These are phyloP conservation scores for Alouatta palliata DNA, from an alignment of 2,113 vertebrate genomes.

Conservation along the genomic window DNA sequence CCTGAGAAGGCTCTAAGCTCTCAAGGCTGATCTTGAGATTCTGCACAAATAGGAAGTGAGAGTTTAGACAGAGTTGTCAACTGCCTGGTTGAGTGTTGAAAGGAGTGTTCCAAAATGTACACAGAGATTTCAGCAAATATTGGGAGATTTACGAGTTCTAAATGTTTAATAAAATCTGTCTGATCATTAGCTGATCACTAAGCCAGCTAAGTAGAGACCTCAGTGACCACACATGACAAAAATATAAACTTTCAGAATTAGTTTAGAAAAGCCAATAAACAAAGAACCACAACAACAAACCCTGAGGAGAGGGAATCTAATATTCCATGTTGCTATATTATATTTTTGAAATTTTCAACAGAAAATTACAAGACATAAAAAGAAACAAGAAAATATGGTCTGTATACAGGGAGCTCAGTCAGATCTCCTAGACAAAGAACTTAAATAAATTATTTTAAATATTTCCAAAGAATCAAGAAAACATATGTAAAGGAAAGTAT, in stretches of 20 bases:
- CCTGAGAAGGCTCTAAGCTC: background rate
- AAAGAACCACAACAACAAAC: background rate
- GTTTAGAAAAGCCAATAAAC: slow-evolving; percentile 22
- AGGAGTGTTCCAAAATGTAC: background rate
- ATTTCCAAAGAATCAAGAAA: slow-evolving; percentile 21
- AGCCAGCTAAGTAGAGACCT: background rate
- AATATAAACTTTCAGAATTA: background rate
- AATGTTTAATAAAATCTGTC: background rate
- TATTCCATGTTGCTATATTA: background rate
- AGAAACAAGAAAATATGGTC: background rate
- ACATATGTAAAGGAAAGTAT: background rate
- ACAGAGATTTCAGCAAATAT: background rate
- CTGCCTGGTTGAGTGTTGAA: background rate
- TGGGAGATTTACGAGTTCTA: background rate
- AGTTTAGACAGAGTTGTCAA: background rate
- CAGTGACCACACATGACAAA: background rate
- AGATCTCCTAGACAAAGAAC: background rate
- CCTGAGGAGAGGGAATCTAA: background rate
- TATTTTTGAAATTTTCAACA: background rate
- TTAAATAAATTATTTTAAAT: slow-evolving; percentile 12
- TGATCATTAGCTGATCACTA: background rate
- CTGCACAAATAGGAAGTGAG: background rate
- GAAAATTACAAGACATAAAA: background rate
- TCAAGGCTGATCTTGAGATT: background rate
- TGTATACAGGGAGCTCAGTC: background rate